Base-by-base conservation (phyloP, 2,113 vertebrate species). In the Otis tarda region DNA sequence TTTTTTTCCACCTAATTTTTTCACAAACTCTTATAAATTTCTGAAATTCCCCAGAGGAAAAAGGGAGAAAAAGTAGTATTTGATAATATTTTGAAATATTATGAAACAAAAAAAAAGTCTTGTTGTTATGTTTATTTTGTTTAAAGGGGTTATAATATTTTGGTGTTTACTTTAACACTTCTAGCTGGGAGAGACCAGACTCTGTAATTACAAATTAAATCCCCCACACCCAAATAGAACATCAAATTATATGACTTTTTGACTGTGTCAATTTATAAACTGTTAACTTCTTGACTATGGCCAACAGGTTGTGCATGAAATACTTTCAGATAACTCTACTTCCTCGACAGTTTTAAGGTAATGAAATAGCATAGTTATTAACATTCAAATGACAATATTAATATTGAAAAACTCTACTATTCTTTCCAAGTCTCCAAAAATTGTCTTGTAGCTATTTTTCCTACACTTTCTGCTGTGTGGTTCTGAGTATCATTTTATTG, bases 241-340 rank as follows among this genome's bases (percentile, higher is more conserved):
- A 65, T 57, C 12, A 50, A 9, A 27, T 56, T 78, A 21, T 18
- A 69, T 89, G 57, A 57, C 6, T 83, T 89, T 47, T 55, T 94
- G 31, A 74, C 84, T 76, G 18, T 73, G 20, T 55, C 2, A 5
- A 31, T 65, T 70, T 95, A 69, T 82, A 59, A 88, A 30, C 49
- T 70, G 5, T 47, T 95, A 74, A 90, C 41, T 70, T 94, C 59
- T 95, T 92, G 47, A 60, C 91, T 95, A 0, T 97, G 95, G 52
- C 96, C 90, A 78, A 92, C 98, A 99, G 99, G 96, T 98, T 73
- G 96, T 99, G 79, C 98, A 99, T 75, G 99, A 99, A 95, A 93
- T 99, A 30, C 97, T 99, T 61, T 94, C 96, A 31, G 99, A 99
- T 70, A 97, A 96, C 75, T 98, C 98, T 57, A 82, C 96, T 77